Percentiles rank a stretch among this genome's conserved stretches.
Conservation (phyloP, 2,888 invertebrate species). For the Quadroppia sp. region DNA sequence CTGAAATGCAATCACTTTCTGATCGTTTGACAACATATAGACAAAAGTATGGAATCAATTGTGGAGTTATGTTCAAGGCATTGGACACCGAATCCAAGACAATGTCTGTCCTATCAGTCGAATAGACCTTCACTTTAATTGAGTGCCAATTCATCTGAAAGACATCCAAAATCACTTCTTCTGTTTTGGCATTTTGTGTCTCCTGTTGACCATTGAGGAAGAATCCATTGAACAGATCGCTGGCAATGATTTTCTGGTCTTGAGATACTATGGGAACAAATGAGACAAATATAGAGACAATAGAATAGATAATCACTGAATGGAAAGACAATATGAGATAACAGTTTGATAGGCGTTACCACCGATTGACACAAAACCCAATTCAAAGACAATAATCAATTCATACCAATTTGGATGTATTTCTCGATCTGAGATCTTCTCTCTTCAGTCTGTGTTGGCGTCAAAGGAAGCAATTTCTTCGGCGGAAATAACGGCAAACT, state of each 20-base stretch:
- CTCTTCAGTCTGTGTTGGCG: constrained; percentile 78
- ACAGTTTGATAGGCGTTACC: background rate
- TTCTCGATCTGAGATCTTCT: constrained; percentile 78
- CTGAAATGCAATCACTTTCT: constrained; percentile 56
- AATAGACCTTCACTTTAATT: constrained; percentile 71
- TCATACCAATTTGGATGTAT: constrained; percentile 78
- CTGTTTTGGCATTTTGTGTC: constrained; percentile 52
- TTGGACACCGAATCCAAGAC: constrained; percentile 74
- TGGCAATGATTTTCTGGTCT: constrained; percentile 70
- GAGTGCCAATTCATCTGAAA: constrained; percentile 81
- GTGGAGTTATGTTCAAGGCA: constrained; percentile 71
- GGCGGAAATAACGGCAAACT: constrained; percentile 80
- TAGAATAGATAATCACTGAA: background rate
- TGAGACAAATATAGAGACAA: background rate
- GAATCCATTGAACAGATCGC: constrained; percentile 77
- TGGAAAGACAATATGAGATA: background rate
- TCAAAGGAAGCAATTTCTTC: constrained; percentile 76
- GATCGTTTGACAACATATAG: constrained; percentile 77
- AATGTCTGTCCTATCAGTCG: constrained; percentile 76
- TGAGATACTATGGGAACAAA: constrained; percentile 68
- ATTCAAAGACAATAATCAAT: background rate
- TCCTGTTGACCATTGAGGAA: constrained; percentile 78
- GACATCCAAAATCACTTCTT: constrained; percentile 70
- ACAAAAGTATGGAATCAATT: constrained; percentile 80
- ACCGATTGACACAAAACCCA: background rate